These are phyloP conservation scores for Drosophila kanapiae DNA, from an alignment of 1,140 invertebrate species.

Conservation along the genomic window DNA sequence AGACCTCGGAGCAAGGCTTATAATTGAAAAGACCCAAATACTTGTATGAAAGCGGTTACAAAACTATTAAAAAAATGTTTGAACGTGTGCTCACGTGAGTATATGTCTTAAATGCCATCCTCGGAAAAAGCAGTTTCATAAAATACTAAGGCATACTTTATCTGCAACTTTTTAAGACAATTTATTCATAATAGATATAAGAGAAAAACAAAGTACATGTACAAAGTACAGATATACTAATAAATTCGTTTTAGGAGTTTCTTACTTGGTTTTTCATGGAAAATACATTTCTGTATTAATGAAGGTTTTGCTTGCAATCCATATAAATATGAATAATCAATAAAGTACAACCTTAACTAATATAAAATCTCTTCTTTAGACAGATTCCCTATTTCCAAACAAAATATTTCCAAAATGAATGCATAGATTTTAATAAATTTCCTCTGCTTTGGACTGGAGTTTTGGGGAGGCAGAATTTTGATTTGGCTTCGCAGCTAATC, in stretches of 20 bases:
- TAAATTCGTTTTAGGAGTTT: neutral
- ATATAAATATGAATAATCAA: neutral
- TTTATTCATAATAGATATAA: neutral
- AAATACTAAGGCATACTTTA: neutral
- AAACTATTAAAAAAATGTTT: slow-evolving; percentile 12
- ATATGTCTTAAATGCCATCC: no score
- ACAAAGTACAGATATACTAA: neutral
- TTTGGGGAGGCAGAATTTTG: slow-evolving; percentile 9
- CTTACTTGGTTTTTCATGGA: neutral
- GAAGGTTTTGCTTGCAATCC: no score
- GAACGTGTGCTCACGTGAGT: neutral
- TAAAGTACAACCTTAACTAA: neutral
- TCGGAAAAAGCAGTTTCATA: no score
- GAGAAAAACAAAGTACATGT: no score
- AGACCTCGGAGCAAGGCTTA: slow-evolving; percentile 52
- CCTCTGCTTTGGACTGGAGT: neutral
- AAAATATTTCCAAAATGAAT: neutral
- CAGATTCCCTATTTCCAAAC: neutral
- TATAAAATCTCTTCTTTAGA: neutral
- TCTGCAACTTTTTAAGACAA: rapidly evolving
- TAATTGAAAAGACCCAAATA: slow-evolving; percentile 69
- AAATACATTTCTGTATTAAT: neutral
- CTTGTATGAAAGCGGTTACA: slow-evolving; percentile 2
- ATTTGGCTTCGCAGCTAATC: slow-evolving; percentile 64
- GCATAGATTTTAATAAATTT: neutral